Evolutionary conservation across 2,888 invertebrate species (phyloP), one percentile per base, ranked within the genome.

Genomic region (Phortica okadai): DNA sequence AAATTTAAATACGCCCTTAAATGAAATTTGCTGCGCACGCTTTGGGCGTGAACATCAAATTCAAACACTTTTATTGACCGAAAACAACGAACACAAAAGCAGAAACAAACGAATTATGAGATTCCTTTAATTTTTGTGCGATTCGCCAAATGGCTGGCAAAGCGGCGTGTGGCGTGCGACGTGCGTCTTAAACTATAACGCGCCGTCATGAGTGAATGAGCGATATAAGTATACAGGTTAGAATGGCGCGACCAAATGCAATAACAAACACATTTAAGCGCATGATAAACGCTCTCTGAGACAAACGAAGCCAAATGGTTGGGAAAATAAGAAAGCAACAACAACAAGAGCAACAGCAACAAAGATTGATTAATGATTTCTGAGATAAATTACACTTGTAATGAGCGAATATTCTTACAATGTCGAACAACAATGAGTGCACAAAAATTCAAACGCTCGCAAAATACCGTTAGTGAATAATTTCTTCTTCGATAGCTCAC

Each of bases 301-400:
- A 16, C 66, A 33, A 66, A 66, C 14, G 33, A 41, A 11, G 14
- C 66, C 33, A 42, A 66, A 66, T 14, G n/a, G 54, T n/a, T 14
- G 54, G n/a, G 1, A 54, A 54, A n/a, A 2, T 54, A 54, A 10
- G 21, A 66, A 74, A 75, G 45, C 14, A 44, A 50, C 66, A 77
- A 78, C 75, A 50, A 67, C 42, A 74, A 73, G 41, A 42, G 59
- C 70, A 73, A 74, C 6, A 76, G 70, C 56, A 78, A 75, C 73
- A 66, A 59, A 16, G 50, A 59, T 84, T 86, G 86, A 86, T 86
- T 87, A 86, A 86, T 86, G 86, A 87, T 86, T 86, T 82, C 80
- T 76, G 81, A 87, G 87, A 86, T 86, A 86, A 86, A 86, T 87
- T 87, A 84, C 86, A 87, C 86, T 86, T 86, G 87, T 86, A 86